Evolutionary conservation across 92 coral and sea anemone species (phyloP), one percentile per base, ranked within the genome.

Genomic region (Actinostola sp.): DNA sequence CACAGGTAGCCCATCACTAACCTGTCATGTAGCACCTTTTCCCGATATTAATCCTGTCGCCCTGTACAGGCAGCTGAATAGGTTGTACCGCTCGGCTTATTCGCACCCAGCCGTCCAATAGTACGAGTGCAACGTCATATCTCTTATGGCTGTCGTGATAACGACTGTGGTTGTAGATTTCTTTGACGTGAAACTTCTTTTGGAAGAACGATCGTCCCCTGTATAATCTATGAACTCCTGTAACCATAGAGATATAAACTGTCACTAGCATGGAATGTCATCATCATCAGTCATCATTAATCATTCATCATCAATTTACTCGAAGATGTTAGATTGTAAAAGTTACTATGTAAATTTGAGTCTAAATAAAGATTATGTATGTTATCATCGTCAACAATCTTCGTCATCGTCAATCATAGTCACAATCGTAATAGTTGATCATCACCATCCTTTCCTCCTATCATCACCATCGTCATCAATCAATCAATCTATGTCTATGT

Each of bases 31-130:
- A 57, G 20, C 63, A 57, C 28, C 13, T 27, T 38, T 27, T 57
- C 19, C 63, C 63, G 3, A 57, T 12, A 19, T 30, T 35, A 5
- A 57, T 11, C 39, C 39, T 5, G 20, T 57, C n/a, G n/a, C 63
- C 63, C 39, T 57, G 63, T 27, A 30, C 39, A 0, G 63, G 63
- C 17, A 57, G 39, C 13, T 57, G 63, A 2, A 57, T 57, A 27
- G 63, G 63, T 16, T 19, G 39, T 13, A 57, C 63, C 10, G 38
- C 63, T 3, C 21, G 63, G 13, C 17, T 30, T 1, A 57, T 29
- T 57, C 20, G 6, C 63, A 57, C 36, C 63, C 63, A 57, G 2
- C 39, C 63, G 13, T 57, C 63, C 63, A 57, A 57, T 57, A 27
- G 21, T 1, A 57, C 63, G 17, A 57, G 63, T 27, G 63, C 63